Evolutionary conservation across 2,888 invertebrate species (phyloP).

Genomic region (Xanthorhoe designata): DNA sequence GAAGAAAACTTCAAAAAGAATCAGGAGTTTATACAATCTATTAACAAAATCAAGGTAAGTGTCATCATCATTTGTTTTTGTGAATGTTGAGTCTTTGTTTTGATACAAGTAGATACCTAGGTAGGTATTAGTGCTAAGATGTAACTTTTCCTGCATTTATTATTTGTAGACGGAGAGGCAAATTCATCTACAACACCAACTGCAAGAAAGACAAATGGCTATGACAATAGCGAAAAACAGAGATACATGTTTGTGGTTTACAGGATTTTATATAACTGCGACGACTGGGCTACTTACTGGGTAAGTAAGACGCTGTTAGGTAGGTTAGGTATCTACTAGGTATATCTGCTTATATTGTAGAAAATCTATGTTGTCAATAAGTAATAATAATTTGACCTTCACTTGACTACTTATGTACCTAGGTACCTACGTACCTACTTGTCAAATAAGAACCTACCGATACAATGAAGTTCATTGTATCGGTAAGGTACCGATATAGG

Average conservation of each 20-base stretch:
- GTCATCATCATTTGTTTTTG: background rate
- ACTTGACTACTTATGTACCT: too few species aligned
- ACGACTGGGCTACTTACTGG: constrained; percentile 81
- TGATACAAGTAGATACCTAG: too few species aligned
- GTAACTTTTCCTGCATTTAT: background rate
- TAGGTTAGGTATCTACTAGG: background rate
- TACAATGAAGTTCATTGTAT: too few species aligned
- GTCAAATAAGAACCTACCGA: too few species aligned
- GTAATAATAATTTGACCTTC: too few species aligned
- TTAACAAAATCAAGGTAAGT: constrained; percentile 87
- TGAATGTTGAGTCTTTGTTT: background rate
- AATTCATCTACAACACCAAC: constrained; percentile 92
- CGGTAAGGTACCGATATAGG: too few species aligned
- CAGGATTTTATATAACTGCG: constrained; percentile 87
- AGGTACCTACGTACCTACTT: too few species aligned
- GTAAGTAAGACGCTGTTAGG: constrained; percentile 57
- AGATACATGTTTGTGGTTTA: constrained; percentile 90
- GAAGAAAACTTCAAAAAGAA: constrained; percentile 89
- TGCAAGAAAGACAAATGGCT: constrained; percentile 90
- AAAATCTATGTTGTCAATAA: too few species aligned
- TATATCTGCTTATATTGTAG: too few species aligned
- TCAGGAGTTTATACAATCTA: constrained; percentile 88
- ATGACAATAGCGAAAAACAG: constrained; percentile 89
- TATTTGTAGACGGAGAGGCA: constrained; percentile 89
- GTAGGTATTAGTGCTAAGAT: too few species aligned